A percentile compares a stretch with the other conserved stretches of the same genome.
These are phyloP conservation scores for Takifugu bimaculatus DNA, from an alignment of 2,113 vertebrate species.

Conservation along the genomic window DNA sequence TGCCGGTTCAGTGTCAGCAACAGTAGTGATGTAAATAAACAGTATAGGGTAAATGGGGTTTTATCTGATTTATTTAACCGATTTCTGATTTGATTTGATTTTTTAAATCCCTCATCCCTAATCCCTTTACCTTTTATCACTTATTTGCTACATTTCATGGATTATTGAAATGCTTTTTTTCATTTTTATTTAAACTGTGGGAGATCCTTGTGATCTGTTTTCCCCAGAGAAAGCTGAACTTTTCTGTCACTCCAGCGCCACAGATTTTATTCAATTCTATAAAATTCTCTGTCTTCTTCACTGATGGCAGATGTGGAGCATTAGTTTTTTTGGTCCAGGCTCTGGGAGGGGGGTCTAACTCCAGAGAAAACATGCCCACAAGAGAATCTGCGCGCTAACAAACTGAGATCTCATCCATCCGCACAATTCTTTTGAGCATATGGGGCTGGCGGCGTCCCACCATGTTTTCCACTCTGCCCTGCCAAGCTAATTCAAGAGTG, in stretches of 20 bases:
- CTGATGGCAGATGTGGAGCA: conserved; percentile 28
- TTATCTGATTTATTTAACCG: no score
- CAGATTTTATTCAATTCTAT: conserved; percentile 2
- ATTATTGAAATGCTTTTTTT: no score
- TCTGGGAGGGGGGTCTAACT: conserved; percentile 41
- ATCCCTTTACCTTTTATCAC: background rate
- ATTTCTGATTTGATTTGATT: no score
- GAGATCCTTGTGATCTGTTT: background rate
- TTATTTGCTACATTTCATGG: background rate
- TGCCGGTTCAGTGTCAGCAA: background rate
- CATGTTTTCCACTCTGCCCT: conserved; percentile 73
- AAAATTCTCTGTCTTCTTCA: conserved; percentile 1
- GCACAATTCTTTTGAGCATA: conserved; percentile 68
- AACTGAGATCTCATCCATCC: conserved; percentile 51
- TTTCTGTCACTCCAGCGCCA: background rate
- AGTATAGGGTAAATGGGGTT: background rate
- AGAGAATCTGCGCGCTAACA: conserved; percentile 45
- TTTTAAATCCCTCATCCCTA: no score
- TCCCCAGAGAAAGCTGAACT: background rate
- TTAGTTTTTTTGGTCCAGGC: conserved; percentile 24
- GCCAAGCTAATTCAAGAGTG: conserved; percentile 77
- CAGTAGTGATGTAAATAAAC: background rate
- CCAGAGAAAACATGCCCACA: conserved; percentile 21
- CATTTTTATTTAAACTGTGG: no score
- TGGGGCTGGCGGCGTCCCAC: conserved; percentile 67